phyloP scores from a whole-genome alignment of 1,140 invertebrate genomes.

The Zaprionus davidi region DNA sequence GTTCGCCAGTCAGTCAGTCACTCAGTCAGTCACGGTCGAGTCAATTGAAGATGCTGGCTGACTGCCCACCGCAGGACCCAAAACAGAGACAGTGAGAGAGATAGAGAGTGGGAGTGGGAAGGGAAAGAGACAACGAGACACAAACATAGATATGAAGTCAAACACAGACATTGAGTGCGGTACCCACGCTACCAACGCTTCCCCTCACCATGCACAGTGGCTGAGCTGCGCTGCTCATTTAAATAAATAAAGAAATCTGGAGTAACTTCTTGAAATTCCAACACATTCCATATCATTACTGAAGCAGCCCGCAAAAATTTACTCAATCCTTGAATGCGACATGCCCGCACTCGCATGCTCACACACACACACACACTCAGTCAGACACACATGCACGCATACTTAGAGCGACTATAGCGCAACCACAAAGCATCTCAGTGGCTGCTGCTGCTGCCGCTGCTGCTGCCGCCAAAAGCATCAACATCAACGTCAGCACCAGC shows the following conservation, averaged over 20 bases:
- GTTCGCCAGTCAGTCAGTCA: slow-evolving; percentile 51
- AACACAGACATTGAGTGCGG: slow-evolving; percentile 17
- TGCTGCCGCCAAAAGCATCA: slow-evolving; percentile 57
- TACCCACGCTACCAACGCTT: too few relatives aligned
- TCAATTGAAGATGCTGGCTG: slow-evolving; percentile 74
- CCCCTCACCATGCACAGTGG: not conserved
- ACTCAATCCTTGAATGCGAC: slow-evolving; percentile 80
- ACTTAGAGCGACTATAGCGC: slow-evolving; percentile 38
- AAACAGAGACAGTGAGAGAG: slow-evolving; percentile 21
- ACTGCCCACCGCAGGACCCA: slow-evolving; percentile 57
- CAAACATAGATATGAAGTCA: slow-evolving; percentile 43
- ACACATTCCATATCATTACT: slow-evolving; percentile 83
- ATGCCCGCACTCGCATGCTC: slow-evolving; percentile 41
- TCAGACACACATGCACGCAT: slow-evolving; percentile 4
- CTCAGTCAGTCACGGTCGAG: slow-evolving; percentile 50
- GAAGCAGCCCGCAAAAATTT: slow-evolving; percentile 81
- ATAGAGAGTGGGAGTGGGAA: not conserved
- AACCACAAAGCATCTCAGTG: slow-evolving; percentile 57
- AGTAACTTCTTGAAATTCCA: slow-evolving; percentile 84
- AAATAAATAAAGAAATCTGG: slow-evolving; percentile 84
- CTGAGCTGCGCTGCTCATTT: slow-evolving; percentile 78
- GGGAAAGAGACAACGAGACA: not conserved
- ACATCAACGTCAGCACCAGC: slow-evolving; percentile 71
- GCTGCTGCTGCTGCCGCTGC: slow-evolving; percentile 40
- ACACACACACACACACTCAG: slow-evolving; percentile 12